Base-by-base conservation (phyloP, 1,140 invertebrate genomes). In the Amphibalanus amphitrite region DNA sequence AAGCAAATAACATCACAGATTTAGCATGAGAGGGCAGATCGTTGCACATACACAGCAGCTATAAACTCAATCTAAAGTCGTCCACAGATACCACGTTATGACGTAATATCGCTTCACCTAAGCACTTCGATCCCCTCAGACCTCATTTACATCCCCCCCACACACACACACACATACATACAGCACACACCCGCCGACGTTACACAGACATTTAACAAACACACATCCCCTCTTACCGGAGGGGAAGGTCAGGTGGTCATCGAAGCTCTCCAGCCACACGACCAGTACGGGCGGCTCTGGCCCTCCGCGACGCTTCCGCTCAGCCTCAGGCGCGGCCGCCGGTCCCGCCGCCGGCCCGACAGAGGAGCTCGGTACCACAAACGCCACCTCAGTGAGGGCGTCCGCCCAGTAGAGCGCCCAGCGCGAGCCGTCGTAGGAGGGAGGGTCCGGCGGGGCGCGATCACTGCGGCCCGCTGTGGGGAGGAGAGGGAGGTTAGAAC, bases 361-460 rank as follows among this genome's bases (percentile, higher is more conserved):
- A 28, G 71, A 40, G 28, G 72, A 82, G 4, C 92, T 91, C 1
- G 95, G 95, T 28, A 97, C 90, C 68, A 97, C 86, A 82, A 98
- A 97, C 0, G 93, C 93, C 71, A 98, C 87, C 83, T 98, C 95
- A 1, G 92, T 91, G 30, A 87, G 90, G 0, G 92, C 89, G 81
- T 98, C 95, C n/a, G 93, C 90, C 95, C 95, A 98, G 82, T 97
- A 97, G 3, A 98, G 79, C 0, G 95, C 87, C 75, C 87, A 84
- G 67, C 84, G 84, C 26, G 85, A 82, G 0, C 86, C 88, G 80
- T 90, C 89, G 78, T 69, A 75, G 71, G 38, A 69, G 69, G 70
- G 71, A 71, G 30, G 71, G 70, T 26, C 73, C 71, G 71, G 72
- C 71, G 38, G 71, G 71, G 10, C 0, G 25, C 29, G 72, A 69